Evolutionary conservation across 2,888 invertebrate species (phyloP).

Genomic region (Dryobotodes eremita): DNA sequence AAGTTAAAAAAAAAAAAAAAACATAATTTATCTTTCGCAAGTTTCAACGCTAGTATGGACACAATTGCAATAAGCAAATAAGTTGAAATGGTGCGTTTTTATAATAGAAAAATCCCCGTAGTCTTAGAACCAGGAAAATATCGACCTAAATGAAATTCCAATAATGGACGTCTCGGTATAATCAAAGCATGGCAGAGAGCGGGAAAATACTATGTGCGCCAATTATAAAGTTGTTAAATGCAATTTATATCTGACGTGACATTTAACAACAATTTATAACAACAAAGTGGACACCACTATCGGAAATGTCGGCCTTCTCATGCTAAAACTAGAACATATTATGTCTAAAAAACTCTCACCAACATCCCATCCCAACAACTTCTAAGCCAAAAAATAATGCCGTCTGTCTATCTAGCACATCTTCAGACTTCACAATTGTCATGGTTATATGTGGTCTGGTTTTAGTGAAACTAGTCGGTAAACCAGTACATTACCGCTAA

Average conservation of each 20-base stretch:
- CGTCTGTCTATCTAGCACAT: conserved; percentile 41
- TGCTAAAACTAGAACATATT: conserved; percentile 9
- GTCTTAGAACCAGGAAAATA: conserved; percentile 43
- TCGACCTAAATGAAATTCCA: neutral
- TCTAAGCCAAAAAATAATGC: neutral
- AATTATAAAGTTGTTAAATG: conserved; percentile 7
- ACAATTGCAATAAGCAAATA: conserved; percentile 6
- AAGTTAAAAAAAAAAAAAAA: too few species aligned
- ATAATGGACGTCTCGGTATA: conserved; percentile 10
- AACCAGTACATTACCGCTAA: conserved; percentile 36
- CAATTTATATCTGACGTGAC: conserved; percentile 18
- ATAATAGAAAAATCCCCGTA: neutral
- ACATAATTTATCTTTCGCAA: too few species aligned
- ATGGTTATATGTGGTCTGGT: conserved; percentile 33
- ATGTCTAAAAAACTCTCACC: neutral
- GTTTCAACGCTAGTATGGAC: neutral
- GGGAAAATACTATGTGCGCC: conserved; percentile 40
- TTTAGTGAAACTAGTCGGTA: conserved; percentile 47
- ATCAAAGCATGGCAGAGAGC: neutral
- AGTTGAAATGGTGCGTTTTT: neutral
- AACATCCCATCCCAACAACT: conserved; percentile 20
- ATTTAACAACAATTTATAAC: neutral
- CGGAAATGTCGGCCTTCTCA: neutral
- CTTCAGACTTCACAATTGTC: conserved; percentile 28
- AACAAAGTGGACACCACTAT: neutral